These are phyloP conservation scores for Anas acuta DNA, from an alignment of 2,797 vertebrate species.

Conservation along the genomic window DNA sequence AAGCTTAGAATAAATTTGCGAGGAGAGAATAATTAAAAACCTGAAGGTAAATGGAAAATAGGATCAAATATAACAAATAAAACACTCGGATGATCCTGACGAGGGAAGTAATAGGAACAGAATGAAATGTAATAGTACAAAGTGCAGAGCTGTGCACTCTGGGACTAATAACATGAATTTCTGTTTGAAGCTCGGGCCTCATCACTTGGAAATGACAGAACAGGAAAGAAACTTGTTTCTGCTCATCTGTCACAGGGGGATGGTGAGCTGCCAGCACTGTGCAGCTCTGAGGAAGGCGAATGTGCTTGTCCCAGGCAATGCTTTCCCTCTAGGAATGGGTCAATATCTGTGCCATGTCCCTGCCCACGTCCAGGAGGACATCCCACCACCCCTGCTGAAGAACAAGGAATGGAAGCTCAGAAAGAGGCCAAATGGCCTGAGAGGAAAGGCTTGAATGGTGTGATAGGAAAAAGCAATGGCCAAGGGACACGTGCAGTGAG, in stretches of 20 bases:
- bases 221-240: constrained; percentile 18
- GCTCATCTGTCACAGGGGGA: not conserved
- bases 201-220: constrained; percentile 41
- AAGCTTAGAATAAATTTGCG: constrained; percentile 35
- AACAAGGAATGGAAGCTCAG: not conserved
- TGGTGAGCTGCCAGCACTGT: not conserved
- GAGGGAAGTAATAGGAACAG: constrained; percentile 23
- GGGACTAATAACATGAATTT: constrained; percentile 24
- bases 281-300: not conserved
- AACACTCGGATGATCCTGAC: constrained; percentile 34
- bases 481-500: not conserved
- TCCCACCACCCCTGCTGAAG: not conserved
- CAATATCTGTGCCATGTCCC: rapidly evolving
- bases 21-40: constrained; percentile 65
- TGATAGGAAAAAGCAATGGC: not conserved
- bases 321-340: not conserved
- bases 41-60: constrained; percentile 58
- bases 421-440: not conserved
- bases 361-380: not conserved
- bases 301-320: not conserved
- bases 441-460: not conserved
- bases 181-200: constrained; percentile 39
- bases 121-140: constrained; percentile 31
- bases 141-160: constrained; percentile 6
- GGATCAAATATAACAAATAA: constrained; percentile 57